Evolutionary conservation across 2,888 invertebrate species (phyloP), one percentile per base, ranked within the genome.

Genomic region (Corythucha ciliata): DNA sequence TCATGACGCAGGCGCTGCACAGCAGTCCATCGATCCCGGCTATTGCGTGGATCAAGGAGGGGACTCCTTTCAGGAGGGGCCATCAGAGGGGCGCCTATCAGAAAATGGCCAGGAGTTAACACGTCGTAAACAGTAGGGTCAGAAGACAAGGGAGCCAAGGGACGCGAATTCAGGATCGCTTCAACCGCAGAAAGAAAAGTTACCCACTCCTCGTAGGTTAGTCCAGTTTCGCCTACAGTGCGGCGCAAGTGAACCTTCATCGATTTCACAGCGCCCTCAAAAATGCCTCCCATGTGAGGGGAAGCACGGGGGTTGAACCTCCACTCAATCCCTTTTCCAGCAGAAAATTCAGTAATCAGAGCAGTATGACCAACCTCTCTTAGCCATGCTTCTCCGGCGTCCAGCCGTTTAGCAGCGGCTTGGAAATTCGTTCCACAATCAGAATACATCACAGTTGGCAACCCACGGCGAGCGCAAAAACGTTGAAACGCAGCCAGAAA

Each of bases 371-470:
- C n/a, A 21, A 41, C 12, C 22, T 41, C 5, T 12, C 14, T 21
- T 41, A n/a, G 41, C 22, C 4, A 4, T 21, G 18, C 20, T 4
- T 20, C 3, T 7, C 34, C 18, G 16, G 55, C 41, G 29, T 50
- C 21, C 14, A 63, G 29, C 33, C 58, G 47, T 10, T 50, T 39
- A 20, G 55, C 52, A 5, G 63, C 60, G 4, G 63, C 63, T 0
- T 57, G 42, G 32, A 64, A 64, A 24, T 59, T 63, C 1, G 56
- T 60, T 2, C 59, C 64, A 46, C 62, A 60, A 42, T 64, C 65
- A 16, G 58, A 60, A 45, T 58, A 59, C 1, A 63, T 50, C 0
- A 49, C 39, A 8, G 34, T 39, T 7, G 56, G 53, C 6, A 48
- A 40, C 4, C 64, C 63, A 26, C 63, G 29, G 6, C 64, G 27